Evolutionary conservation across 2,888 invertebrate species (phyloP), one percentile per base, ranked within the genome.

Genomic region (Lamproptera curius): DNA sequence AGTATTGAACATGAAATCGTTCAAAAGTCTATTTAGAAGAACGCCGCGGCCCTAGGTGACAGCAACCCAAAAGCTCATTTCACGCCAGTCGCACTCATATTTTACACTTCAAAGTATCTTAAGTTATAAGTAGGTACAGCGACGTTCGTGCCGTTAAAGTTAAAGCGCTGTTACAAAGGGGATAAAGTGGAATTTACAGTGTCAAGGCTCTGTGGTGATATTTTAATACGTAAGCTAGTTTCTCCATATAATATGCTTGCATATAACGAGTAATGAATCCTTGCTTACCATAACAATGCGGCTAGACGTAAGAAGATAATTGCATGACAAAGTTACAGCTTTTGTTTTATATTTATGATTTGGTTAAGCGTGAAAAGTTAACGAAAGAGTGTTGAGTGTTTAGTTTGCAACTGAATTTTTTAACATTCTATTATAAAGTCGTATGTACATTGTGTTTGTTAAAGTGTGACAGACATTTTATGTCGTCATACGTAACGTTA

Each of bases 21-120:
- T 44, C 43, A 44, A 17, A 28, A 40, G 43, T 44, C 40, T 49
- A 49, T 44, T 44, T 49, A 62, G 62, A 69, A 67, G 68, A 69
- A 65, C 67, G 63, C 61, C 64, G 59, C 64, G 67, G 67, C 67
- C 57, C 55, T 54, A 54, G 60, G 62, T 65, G 69, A 67, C 66
- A 65, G 68, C 60, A 68, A 68, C 64, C 67, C 66, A 69, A 67
- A 69, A 79, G 75, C 74, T 81, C 74, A 82, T 84, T 83, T 83
- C 76, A 80, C 80, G 75, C 71, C 71, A 65, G 67, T 68, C 72
- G 79, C 80, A 71, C 73, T 74, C 77, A 75, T 74, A 79, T 80
- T 79, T 78, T 74, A 76, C 73, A 75, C 72, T 69, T 73, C 70
- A 68, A 75, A 79, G 81, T 72, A 67, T 65, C 67, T 65, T 67